Evolutionary conservation across 2,888 invertebrate species (phyloP), one percentile per base, ranked within the genome.

Genomic region (Drosophila barbarae): DNA sequence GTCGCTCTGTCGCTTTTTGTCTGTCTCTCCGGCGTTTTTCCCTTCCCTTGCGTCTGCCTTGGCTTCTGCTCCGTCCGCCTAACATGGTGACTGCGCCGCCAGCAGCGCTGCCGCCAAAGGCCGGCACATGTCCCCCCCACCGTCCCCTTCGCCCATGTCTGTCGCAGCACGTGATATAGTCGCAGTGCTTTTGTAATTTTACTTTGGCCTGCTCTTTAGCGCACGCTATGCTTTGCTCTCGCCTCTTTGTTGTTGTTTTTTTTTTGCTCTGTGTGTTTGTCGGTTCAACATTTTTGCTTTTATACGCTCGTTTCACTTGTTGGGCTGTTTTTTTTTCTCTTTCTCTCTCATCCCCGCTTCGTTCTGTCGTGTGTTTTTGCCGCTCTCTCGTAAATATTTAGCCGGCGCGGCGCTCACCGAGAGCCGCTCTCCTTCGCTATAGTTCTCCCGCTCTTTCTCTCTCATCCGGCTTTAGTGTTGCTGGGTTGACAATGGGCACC

Each of bases 111-210:
- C 84, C 78, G 82, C 80, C 70, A 85, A 81, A 84, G 84, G 86
- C 86, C 86, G 80, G 82, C 86, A 84, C 60, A 60, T 66, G 76
- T 28, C 39, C 54, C 35, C 4, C 35, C 66, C 42, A 38, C 50
- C 39, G 51, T 26, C 28, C 56, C 50, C 28, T 30, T 18, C 38
- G 55, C 35, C 38, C 46, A 67, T 68, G 61, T 44, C 68, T 74
- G 68, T 36, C 44, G 69, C 76, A 85, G 79, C 80, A 80, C 80
- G 80, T 80, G 80, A 80, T 80, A 84, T 84, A 75, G 82, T 81
- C 78, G 84, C 68, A 74, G 84, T 80, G 85, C 79, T 85, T 85
- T 79, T 82, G 83, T 79, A 69, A 74, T 71, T 79, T 73, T 53
- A 69, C 74, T 81, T 85, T 67, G 69, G 44, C 30, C 64, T 66